Evolutionary conservation across 2,113 vertebrate species (phyloP).

Genomic region (Phyllostomus hastatus): DNA sequence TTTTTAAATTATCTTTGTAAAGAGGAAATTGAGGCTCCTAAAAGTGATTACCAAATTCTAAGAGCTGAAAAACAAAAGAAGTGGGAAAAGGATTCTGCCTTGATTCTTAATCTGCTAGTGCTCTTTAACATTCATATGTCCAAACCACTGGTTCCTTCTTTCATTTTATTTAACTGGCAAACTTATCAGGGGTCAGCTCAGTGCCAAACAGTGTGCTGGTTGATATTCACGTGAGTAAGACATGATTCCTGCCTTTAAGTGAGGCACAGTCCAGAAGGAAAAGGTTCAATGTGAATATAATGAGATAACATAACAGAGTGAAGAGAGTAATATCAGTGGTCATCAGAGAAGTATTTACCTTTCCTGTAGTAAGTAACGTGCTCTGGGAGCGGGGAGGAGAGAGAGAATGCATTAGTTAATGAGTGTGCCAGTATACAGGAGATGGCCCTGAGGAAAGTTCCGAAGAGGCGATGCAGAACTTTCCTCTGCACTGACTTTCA

Average conservation of each 20-base stretch:
- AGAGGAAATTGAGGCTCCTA: neutral
- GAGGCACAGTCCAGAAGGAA: neutral
- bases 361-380: neutral
- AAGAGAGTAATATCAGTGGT: neutral
- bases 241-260: neutral
- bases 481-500: neutral
- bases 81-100: neutral
- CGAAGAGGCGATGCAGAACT: neutral
- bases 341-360: neutral
- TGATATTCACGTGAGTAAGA: neutral
- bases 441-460: neutral
- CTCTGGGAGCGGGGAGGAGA: neutral
- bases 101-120: neutral
- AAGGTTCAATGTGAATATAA: neutral
- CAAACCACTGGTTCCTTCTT: neutral
- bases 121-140: neutral
- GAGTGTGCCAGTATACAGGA: neutral
- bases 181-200: neutral
- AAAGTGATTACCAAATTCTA: neutral
- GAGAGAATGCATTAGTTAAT: neutral
- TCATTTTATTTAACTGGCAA: constrained; percentile 9
- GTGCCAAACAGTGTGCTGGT: neutral
- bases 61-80: neutral
- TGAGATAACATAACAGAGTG: neutral
- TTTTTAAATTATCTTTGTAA: neutral